These are phyloP conservation scores for Xyrauchen texanus DNA, from an alignment of 2,113 vertebrate species.

Conservation along the genomic window DNA sequence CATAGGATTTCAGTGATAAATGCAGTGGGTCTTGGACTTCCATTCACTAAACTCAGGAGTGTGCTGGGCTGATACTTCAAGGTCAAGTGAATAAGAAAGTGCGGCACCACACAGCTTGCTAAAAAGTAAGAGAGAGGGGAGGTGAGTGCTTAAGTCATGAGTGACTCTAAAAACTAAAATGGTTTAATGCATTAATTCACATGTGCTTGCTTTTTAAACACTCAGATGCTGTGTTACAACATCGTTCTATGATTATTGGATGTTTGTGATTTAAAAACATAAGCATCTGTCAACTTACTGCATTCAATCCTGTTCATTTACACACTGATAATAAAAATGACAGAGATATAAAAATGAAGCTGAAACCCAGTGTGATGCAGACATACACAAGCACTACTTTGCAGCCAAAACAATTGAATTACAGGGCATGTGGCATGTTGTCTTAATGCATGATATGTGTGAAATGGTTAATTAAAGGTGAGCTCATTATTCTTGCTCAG, in stretches of 20 bases:
- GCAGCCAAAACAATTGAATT: constrained; percentile 41
- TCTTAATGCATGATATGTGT: constrained; percentile 43
- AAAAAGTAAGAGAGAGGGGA: constrained; percentile 36
- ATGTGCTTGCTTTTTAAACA: too few species aligned
- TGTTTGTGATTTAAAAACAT: background rate
- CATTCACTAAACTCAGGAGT: constrained; percentile 74
- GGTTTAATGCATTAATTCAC: background rate
- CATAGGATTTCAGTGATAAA: constrained; percentile 83
- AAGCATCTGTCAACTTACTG: background rate
- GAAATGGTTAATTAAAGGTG: constrained; percentile 43
- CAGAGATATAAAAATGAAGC: background rate
- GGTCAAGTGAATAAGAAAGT: constrained; percentile 72
- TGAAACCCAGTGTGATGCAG: background rate
- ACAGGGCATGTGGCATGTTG: constrained; percentile 6
- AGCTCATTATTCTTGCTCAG: constrained; percentile 48
- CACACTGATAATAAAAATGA: constrained; percentile 17
- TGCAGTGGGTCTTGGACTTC: constrained; percentile 79
- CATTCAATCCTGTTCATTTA: background rate
- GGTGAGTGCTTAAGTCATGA: background rate
- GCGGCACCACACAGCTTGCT: constrained; percentile 62
- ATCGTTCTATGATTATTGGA: background rate
- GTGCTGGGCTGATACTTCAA: constrained; percentile 72
- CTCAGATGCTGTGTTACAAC: too few species aligned
- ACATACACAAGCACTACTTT: background rate
- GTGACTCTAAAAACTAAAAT: background rate